These are phyloP conservation scores for Clytia hemisphaerica DNA, from an alignment of 30 jellyfish, hydroid and myxozoan genomes.

Conservation along the genomic window DNA sequence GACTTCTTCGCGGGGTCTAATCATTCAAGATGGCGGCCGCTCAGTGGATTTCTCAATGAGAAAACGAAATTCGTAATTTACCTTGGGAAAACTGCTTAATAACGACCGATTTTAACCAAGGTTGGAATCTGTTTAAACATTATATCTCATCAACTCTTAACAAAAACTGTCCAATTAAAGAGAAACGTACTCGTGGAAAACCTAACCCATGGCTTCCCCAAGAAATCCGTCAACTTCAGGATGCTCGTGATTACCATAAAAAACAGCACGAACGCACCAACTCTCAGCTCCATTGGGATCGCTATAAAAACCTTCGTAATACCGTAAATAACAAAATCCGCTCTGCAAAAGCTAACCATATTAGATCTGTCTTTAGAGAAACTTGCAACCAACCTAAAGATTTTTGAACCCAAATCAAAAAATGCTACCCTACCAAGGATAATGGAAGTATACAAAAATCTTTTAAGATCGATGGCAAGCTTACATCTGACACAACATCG, in stretches of 20 bases:
- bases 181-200: slow-evolving; percentile 42
- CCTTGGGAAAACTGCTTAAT: slow-evolving; percentile 27
- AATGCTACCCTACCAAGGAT: slow-evolving; percentile 42
- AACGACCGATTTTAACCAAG: slow-evolving; percentile 24
- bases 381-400: slow-evolving; percentile 38
- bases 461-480: slow-evolving; percentile 24
- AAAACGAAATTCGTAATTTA: slow-evolving; percentile 24
- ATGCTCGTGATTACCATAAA: slow-evolving; percentile 39
- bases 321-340: slow-evolving; percentile 40
- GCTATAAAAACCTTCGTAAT: slow-evolving; percentile 34
- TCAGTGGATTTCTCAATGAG: no score
- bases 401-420: slow-evolving; percentile 37
- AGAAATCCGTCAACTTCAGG: slow-evolving; percentile 26
- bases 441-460: slow-evolving; percentile 34
- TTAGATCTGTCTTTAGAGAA: slow-evolving; percentile 41
- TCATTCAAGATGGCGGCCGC: no score
- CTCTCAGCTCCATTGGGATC: slow-evolving; percentile 46
- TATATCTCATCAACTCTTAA: slow-evolving; percentile 24
- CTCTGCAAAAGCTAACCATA: slow-evolving; percentile 32
- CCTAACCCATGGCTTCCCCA: slow-evolving; percentile 50
- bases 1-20: no score
- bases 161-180: slow-evolving; percentile 50
- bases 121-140: slow-evolving; percentile 41
- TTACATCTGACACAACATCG: slow-evolving; percentile 32
- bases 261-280: slow-evolving; percentile 32